phyloP scores from a whole-genome alignment of 2,888 invertebrate species.

The Mimas tiliae region DNA sequence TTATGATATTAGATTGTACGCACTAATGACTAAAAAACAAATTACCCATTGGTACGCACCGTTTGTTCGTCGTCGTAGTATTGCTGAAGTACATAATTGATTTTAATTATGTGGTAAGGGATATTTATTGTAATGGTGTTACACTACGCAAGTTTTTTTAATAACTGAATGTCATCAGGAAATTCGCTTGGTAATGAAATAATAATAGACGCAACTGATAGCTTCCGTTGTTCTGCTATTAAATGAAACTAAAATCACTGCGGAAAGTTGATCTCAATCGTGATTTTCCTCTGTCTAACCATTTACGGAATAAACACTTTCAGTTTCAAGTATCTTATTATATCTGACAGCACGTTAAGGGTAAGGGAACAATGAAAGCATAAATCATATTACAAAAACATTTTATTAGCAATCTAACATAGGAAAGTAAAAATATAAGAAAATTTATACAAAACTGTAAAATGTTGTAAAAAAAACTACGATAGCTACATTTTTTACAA shows the following conservation, averaged over 20 bases:
- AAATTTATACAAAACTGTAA: conserved; percentile 80
- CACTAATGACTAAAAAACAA: no score
- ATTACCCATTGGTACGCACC: no score
- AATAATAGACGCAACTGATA: neutral
- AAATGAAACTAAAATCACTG: conserved; percentile 10
- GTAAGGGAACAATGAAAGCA: conserved; percentile 30
- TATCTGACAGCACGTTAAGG: conserved; percentile 11
- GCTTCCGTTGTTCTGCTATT: conserved; percentile 16
- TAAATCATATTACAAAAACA: conserved; percentile 71
- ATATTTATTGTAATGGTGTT: neutral
- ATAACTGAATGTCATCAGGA: conserved; percentile 2
- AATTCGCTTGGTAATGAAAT: neutral
- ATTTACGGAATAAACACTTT: conserved; percentile 18
- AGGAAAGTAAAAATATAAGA: conserved; percentile 84
- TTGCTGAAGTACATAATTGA: no score
- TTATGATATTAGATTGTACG: conserved; percentile 27
- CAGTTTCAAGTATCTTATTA: conserved; percentile 18
- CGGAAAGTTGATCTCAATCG: conserved; percentile 17
- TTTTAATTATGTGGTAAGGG: no score
- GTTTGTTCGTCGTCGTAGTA: no score
- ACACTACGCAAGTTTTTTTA: neutral
- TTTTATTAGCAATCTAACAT: conserved; percentile 84
- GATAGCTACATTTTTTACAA: conserved; percentile 70
- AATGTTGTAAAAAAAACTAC: conserved; percentile 75
- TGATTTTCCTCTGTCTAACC: conserved; percentile 17